phyloP scores from a whole-genome alignment of 23 tunicate species.

The Trididemnum clinides region DNA sequence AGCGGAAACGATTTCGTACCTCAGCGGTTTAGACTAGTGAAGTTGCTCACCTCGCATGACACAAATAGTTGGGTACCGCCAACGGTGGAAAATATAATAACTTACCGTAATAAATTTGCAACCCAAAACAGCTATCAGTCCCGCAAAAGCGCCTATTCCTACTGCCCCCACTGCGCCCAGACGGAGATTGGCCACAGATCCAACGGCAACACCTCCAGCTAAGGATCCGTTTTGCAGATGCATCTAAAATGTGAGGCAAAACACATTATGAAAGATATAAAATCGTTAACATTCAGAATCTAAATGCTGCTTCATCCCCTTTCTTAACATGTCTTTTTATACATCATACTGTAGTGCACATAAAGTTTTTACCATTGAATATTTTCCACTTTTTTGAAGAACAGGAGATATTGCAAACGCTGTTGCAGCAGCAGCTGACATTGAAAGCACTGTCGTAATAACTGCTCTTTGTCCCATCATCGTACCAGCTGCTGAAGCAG shows the following conservation, averaged over 20 bases:
- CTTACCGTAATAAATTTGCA: conserved; percentile 74
- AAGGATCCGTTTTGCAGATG: conserved; percentile 86
- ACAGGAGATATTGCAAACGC: conserved; percentile 79
- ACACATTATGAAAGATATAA: not conserved
- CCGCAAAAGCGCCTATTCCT: conserved; percentile 60
- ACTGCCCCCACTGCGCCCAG: conserved; percentile 70
- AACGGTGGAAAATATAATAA: not conserved
- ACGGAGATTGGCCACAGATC: conserved; percentile 71
- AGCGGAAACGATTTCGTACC: too few relatives aligned
- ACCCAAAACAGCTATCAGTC: conserved; percentile 74
- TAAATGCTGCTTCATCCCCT: too few relatives aligned
- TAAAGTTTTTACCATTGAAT: conserved; percentile 84
- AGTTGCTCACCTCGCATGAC: too few relatives aligned
- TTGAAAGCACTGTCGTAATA: conserved; percentile 79
- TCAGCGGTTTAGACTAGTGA: too few relatives aligned
- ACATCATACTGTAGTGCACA: too few relatives aligned
- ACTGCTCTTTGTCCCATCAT: conserved; percentile 86
- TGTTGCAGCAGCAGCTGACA: conserved; percentile 67
- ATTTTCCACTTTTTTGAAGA: conserved; percentile 70
- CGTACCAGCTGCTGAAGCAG: conserved; percentile 85
- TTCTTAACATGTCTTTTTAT: too few relatives aligned
- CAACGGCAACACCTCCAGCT: conserved; percentile 95
- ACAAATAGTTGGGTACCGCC: too few relatives aligned
- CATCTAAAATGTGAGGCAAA: conserved; percentile 27
- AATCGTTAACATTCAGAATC: too few relatives aligned